Evolutionary conservation across 2,113 vertebrate species (phyloP).

Genomic region (Heterotis niloticus): DNA sequence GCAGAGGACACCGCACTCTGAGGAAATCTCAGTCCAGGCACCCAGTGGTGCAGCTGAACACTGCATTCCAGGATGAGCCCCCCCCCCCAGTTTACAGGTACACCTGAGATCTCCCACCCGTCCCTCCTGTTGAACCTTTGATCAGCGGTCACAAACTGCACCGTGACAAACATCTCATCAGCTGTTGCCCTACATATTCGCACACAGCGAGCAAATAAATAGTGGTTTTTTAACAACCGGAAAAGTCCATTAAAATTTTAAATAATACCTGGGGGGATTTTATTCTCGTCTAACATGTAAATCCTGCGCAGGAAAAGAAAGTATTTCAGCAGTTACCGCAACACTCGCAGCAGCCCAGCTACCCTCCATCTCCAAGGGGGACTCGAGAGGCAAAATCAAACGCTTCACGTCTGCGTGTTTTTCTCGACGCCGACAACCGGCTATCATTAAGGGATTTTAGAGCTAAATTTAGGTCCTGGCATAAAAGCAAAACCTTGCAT

Average conservation of each 20-base stretch:
- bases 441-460: not conserved
- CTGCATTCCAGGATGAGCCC: no score
- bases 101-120: no score
- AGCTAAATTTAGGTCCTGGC: not conserved
- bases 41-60: no score
- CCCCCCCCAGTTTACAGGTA: no score
- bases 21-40: no score
- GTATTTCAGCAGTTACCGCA: not conserved
- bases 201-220: not conserved
- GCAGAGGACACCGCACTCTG: no score
- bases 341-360: no score
- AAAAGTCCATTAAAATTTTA: conserved; percentile 12
- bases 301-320: not conserved
- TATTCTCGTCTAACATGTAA: not conserved
- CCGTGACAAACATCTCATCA: no score
- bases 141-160: no score
- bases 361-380: not conserved
- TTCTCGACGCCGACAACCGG: not conserved
- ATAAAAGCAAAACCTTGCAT: not conserved
- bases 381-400: not conserved
- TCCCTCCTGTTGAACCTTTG: no score
- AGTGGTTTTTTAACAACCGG: conserved; percentile 4
- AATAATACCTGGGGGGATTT: conserved; percentile 3
- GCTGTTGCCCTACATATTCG: not conserved
- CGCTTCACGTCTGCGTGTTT: conserved; percentile 4